These are phyloP conservation scores for Oreohelix idahoensis DNA, from an alignment of 1,140 invertebrate genomes.

Conservation along the genomic window DNA sequence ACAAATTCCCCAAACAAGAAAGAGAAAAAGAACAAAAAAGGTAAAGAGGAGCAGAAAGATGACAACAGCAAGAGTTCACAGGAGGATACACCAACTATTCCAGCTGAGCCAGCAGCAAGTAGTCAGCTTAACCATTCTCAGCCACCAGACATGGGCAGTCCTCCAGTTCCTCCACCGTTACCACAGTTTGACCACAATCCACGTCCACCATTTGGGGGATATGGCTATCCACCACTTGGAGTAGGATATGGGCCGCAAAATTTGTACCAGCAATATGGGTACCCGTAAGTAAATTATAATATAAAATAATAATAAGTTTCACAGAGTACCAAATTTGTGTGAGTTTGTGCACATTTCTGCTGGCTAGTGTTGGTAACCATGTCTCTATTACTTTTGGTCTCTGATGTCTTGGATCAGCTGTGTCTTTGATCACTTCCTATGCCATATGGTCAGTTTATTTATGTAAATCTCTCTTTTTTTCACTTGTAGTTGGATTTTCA, in stretches of 20 bases:
- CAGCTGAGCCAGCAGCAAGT: background rate
- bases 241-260: slow-evolving; percentile 25
- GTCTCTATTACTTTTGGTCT: too few relatives aligned
- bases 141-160: slow-evolving; percentile 11
- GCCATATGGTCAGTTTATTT: too few relatives aligned
- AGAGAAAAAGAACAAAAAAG: slow-evolving; percentile 29
- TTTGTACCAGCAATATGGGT: slow-evolving; percentile 39
- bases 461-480: too few relatives aligned
- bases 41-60: slow-evolving; percentile 7
- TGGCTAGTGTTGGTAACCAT: too few relatives aligned
- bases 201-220: slow-evolving; percentile 24
- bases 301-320: too few relatives aligned
- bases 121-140: background rate
- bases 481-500: too few relatives aligned
- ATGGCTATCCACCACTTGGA: slow-evolving; percentile 24
- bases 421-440: too few relatives aligned
- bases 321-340: too few relatives aligned
- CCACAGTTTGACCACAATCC: slow-evolving; percentile 37
- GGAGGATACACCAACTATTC: background rate
- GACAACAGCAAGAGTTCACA: background rate
- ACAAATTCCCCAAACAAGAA: slow-evolving; percentile 42
- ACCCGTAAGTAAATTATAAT: slow-evolving; percentile 38
- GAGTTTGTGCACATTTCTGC: too few relatives aligned
- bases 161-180: slow-evolving; percentile 35
- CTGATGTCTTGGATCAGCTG: too few relatives aligned